Percentiles rank a stretch among this genome's conserved stretches.
Conservation (phyloP, 2,113 vertebrate genomes). For the Leucopsar rothschildi region DNA sequence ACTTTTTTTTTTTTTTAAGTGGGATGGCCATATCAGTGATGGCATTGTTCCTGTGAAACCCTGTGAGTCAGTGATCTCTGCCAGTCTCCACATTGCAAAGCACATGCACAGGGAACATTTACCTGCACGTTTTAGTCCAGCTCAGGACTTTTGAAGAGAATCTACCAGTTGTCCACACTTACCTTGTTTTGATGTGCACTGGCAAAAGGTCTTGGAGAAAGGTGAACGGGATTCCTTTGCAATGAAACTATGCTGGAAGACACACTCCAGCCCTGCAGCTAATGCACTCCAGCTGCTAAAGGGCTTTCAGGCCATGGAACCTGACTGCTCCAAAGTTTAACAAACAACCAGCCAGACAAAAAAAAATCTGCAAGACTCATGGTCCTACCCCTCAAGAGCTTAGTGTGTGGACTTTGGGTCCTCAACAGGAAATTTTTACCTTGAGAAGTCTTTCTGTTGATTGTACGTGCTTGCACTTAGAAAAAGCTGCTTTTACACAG, state of each 20-base stretch:
- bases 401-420: background rate
- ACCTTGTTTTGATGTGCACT: background rate
- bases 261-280: background rate
- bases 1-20: background rate
- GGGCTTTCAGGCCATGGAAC: background rate
- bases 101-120: background rate
- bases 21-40: background rate
- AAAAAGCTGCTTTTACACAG: background rate
- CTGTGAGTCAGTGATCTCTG: background rate
- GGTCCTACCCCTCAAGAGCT: background rate
- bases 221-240: background rate
- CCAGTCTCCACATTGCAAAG: background rate
- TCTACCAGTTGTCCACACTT: background rate
- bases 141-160: background rate
- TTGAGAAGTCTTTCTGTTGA: background rate
- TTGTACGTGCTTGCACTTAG: background rate
- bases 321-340: background rate
- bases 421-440: background rate
- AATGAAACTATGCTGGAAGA: background rate
- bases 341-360: background rate
- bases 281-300: constrained; percentile 13
- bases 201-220: background rate
- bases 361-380: background rate
- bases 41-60: background rate
- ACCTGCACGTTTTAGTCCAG: background rate